Evolutionary conservation across 2,888 invertebrate genomes (phyloP), one percentile per base, ranked within the genome.

Genomic region (Agelastica alni): DNA sequence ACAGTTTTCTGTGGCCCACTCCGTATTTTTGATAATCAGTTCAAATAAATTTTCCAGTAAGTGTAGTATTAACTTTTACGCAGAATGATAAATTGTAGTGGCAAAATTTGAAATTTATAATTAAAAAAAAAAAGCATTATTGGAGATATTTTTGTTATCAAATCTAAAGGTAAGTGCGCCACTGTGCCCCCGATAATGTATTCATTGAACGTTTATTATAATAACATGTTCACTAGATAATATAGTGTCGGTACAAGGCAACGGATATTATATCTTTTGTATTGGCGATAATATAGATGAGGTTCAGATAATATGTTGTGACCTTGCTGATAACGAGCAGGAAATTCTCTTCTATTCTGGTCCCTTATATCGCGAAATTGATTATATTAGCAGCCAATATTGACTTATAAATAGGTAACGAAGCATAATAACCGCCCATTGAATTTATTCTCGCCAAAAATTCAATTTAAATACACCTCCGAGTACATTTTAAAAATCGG

Each of bases 181-280:
- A 39, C 10, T 39, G 37, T 2, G 20, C 10, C 42, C 34, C 13
- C 26, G 26, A 44, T 55, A 48, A 39, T 47, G 44, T 37, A 39
- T 58, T 47, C 54, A 48, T 51, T 42, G 44, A 31, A 31, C 34
- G 55, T 51, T 48, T 49, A 36, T 52, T 45, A 48, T 31, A 56
- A 56, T 51, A 48, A 56, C 51, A 36, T 51, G 34, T 22, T 31
- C 9, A 5, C 18, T 30, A 44, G 31, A 44, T 44, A 44, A 44
- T 18, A 31, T 17, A 10, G 17, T 44, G 30, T 47, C 18, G 36
- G 47, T 47, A 47, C 47, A 47, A 47, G 36, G 36, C 39, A n/a
- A 9, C 20, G 4, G 37, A 17, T 17, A 37, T 30, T 34, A 9
- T 31, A 39, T 30, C 39, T 39, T 48, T 39, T 48, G 39, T 48